Evolutionary conservation across 2,888 invertebrate species (phyloP).

Genomic region (Rhamphomyia laevipes): DNA sequence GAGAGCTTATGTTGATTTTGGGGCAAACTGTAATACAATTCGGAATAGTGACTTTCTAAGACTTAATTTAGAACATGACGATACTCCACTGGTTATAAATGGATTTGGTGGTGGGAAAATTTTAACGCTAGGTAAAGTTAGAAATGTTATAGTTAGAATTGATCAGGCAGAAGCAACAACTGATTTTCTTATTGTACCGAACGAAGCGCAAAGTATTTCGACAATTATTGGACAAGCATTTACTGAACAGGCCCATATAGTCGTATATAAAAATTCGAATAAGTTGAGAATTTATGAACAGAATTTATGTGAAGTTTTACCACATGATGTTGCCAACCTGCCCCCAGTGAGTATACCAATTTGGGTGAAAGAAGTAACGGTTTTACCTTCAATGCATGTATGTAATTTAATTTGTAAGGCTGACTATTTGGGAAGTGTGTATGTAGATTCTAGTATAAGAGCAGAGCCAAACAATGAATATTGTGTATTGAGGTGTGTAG

Average conservation of each 20-base stretch:
- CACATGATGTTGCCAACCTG: neutral
- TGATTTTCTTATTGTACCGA: conserved; percentile 4
- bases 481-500: conserved; percentile 1
- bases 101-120: conserved; percentile 8
- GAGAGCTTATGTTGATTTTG: conserved; percentile 9
- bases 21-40: conserved; percentile 2
- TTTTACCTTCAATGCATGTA: conserved; percentile 6
- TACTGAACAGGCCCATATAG: conserved; percentile 6
- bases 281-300: neutral
- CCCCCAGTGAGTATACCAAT: neutral
- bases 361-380: neutral
- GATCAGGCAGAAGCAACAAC: conserved; percentile 5
- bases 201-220: conserved; percentile 8
- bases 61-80: neutral
- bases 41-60: neutral
- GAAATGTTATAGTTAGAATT: conserved; percentile 3
- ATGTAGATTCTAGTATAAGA: neutral
- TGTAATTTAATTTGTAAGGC: neutral
- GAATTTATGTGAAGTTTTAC: neutral
- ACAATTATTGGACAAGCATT: conserved; percentile 8
- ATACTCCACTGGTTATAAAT: neutral
- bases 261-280: conserved; percentile 2
- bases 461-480: conserved; percentile 3
- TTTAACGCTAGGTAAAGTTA: neutral
- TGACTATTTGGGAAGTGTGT: neutral